Conservation (phyloP, 2,797 vertebrate genomes). For the Karalla daura region DNA sequence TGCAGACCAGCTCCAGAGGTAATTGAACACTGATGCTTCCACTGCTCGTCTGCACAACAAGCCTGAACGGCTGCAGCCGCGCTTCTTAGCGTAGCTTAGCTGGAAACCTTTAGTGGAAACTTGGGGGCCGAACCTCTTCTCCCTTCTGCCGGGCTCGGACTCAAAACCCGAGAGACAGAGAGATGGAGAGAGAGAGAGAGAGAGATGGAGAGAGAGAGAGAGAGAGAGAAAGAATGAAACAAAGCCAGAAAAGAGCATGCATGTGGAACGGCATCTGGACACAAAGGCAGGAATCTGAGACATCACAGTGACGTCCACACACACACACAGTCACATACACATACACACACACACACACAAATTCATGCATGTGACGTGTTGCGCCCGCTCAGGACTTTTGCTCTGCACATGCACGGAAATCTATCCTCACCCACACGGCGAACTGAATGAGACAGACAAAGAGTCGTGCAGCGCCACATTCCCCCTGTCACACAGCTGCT, state of each 20-base stretch:
- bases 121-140: constrained; percentile 28
- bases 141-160: constrained; percentile 43
- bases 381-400: neutral
- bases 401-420: constrained; percentile 24
- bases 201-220: no score
- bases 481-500: constrained; percentile 59
- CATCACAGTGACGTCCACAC: constrained; percentile 60
- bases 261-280: constrained; percentile 86
- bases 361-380: constrained; percentile 16
- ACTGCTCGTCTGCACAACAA: constrained; percentile 29
- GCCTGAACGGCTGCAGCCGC: constrained; percentile 27
- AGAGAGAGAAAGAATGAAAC: constrained; percentile 48
- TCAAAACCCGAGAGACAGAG: constrained; percentile 47
- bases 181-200: constrained; percentile 55
- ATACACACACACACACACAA: no score
- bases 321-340: no score
- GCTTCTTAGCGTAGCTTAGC: no score
- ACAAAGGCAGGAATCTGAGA: constrained; percentile 84
- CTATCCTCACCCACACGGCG: constrained; percentile 20
- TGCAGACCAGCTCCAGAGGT: constrained; percentile 54
- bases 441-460: constrained; percentile 34
- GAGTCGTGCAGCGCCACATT: constrained; percentile 39
- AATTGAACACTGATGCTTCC: constrained; percentile 70
- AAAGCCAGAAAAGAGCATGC: constrained; percentile 67
- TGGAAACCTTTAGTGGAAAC: constrained; percentile 57